Evolutionary conservation across 2,113 vertebrate species (phyloP).

Genomic region (Saguinus imperator): DNA sequence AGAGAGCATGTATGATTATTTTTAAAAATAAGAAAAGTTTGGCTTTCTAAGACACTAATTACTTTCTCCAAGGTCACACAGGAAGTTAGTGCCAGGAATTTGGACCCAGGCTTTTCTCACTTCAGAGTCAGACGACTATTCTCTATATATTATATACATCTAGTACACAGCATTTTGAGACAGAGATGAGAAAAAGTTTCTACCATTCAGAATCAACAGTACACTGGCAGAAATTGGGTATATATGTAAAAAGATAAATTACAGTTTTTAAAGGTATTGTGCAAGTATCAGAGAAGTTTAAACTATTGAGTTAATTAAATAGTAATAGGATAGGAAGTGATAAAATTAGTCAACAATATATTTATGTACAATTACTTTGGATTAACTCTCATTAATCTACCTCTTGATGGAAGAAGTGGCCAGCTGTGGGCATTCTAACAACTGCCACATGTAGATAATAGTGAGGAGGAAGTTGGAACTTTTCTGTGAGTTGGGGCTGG

Average conservation of each 20-base stretch:
- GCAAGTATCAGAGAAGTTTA: not conserved
- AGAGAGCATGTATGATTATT: not conserved
- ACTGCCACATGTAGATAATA: not conserved
- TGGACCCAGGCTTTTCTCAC: not conserved
- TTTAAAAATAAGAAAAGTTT: constrained; percentile 1
- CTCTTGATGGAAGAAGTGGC: not conserved
- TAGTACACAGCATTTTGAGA: not conserved
- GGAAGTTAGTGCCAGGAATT: not conserved
- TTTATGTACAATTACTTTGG: constrained; percentile 15
- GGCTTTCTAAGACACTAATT: constrained; percentile 16
- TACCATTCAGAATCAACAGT: not conserved
- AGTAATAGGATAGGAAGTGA: constrained; percentile 18
- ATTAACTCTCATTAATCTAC: not conserved
- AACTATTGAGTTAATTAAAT: not conserved
- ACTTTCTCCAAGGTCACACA: constrained; percentile 14
- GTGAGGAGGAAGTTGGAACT: not conserved
- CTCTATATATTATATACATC: not conserved
- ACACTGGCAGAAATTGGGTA: not conserved
- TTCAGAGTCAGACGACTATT: not conserved
- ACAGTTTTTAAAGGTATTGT: not conserved
- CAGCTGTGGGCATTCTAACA: not conserved
- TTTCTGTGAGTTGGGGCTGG: not conserved
- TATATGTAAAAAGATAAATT: not conserved
- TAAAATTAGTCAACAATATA: not conserved
- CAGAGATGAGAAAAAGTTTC: not conserved